Evolutionary conservation across 2,113 vertebrate species (phyloP), one percentile per base, ranked within the genome.

Genomic region (Formicarius rufipectus): DNA sequence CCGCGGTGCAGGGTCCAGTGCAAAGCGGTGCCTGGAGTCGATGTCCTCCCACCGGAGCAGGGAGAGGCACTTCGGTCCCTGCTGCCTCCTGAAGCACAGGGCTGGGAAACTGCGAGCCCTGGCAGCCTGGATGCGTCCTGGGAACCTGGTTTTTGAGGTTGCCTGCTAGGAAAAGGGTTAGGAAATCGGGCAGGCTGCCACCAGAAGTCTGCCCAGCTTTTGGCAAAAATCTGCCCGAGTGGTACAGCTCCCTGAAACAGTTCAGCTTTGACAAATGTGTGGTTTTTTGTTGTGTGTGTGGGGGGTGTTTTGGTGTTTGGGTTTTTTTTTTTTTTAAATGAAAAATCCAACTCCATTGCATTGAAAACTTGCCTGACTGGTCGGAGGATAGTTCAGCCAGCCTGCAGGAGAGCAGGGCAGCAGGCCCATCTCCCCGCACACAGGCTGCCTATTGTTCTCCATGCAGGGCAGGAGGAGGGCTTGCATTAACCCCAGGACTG

Each of bases 231-330:
- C 86, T 89, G 68, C 62, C 83, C 1, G 2, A 84, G 40, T 0
- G 50, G 45, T 87, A 44, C 68, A 84, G 64, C 73, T 86, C 93
- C 62, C 30, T 52, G 89, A 87, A 92, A 94, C n/a, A 2, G 37
- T 94, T 75, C 87, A 73, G 91, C 87, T 94, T 73, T 87, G 94
- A 95, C 66, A 91, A 95, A 96, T 84, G 69, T 60, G 77, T 71
- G 87, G 20, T 27, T 74, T 74, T 19, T n/a, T 60, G 9, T 33
- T 47, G 21, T 33, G 4, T 25, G 33, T 47, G 49, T 44, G 22
- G 28, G 55, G 21, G 21, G 24, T 30, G 21, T 37, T 62, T 37
- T 58, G 12, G 9, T 40, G 3, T 66, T 19, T n/a, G n/a, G 25
- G 27, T n/a, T 5, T 84, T 15, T 30, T 27, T 31, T 35, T 37